Evolutionary conservation across 2,888 invertebrate species (phyloP), one percentile per base, ranked within the genome.

Genomic region (Heteromurus nitidus): DNA sequence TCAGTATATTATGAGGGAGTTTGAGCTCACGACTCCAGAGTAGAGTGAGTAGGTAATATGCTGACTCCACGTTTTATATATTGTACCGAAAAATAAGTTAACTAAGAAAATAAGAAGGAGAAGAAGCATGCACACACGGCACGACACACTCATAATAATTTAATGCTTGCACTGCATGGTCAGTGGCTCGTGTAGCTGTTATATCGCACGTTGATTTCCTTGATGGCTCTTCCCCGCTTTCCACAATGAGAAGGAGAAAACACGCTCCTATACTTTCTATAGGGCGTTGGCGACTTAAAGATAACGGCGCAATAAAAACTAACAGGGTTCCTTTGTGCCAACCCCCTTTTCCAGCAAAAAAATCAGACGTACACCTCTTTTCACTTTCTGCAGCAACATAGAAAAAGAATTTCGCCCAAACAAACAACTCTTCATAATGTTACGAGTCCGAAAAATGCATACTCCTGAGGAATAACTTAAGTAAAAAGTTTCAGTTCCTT

Each of bases 241-340:
- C 58, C 62, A 62, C 67, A 36, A 67, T 58, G 31, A 47, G 67
- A 55, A 26, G 67, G 60, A 58, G 60, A 47, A 68, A 68, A 44
- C 75, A 68, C 58, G n/a, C 65, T 11, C 20, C 44, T 18, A n/a
- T n/a, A 58, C 58, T 67, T 67, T 67, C 53, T 30, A 65, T 55
- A 65, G 75, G 75, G 75, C 75, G 75, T 76, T 76, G 75, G 67
- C 68, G 68, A 68, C 68, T 76, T 76, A 18, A 76, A 76, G 75
- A 76, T 76, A 76, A 76, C 58, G 67, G 22, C 26, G 18, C 60
- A 55, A 68, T 68, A 76, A 76, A 76, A 75, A 42, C n/a, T 62
- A 47, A 72, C 73, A 60, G 47, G 26, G 20, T 58, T 58, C 16
- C n/a, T 42, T 55, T 26, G 7, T 24, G 47, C 3, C 3, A 47